Base-by-base conservation (phyloP, 2,113 vertebrate genomes). In the Pimephales promelas region DNA sequence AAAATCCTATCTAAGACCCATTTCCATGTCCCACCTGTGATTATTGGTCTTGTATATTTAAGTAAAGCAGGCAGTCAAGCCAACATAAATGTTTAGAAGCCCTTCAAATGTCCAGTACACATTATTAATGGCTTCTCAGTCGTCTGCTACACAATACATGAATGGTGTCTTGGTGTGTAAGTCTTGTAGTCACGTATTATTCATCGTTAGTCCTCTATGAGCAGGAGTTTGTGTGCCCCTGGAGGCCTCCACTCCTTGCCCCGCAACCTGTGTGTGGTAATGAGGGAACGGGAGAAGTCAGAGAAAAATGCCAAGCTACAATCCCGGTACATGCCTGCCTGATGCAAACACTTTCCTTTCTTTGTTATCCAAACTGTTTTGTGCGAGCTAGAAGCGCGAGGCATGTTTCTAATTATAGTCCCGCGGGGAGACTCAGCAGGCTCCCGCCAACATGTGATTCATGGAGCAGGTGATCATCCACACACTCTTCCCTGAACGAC, bases 371-470 rank as follows among this genome's bases (percentile, higher is more conserved):
- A 45, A 83, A 68, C 61, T 24, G 86, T 83, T 95, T 95, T 92
- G 94, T 92, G 89, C 88, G 61, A 80, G 72, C 79, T n/a, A n/a
- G n/a, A n/a, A 82, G 40, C 47, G 52, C 78, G 0, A 90, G 71
- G 88, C 85, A 80, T 94, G 94, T 92, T 95, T 94, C 93, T 92
- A 92, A 93, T 93, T 94, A 95, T 91, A 92, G 88, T 80, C 61
- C 79, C 74, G 85, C 86, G 80, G 82, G 16, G 28, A 28, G 28
- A 28, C 28, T 28, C 28, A 2, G 28, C 28, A 28, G 49, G 78
- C 49, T 49, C 62, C 45, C 49, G 54, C 26, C 36, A 62, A 31
- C 70, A 71, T 45, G 34, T 78, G 82, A 83, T 84, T 86, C 79
- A 83, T 79, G 59, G 54, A 10, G 47, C 36, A 66, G 47, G 62